Percentiles rank a stretch among this genome's conserved stretches.
These are phyloP conservation scores for Nylanderia fulva DNA, from an alignment of 1,140 invertebrate genomes.

Conservation along the genomic window DNA sequence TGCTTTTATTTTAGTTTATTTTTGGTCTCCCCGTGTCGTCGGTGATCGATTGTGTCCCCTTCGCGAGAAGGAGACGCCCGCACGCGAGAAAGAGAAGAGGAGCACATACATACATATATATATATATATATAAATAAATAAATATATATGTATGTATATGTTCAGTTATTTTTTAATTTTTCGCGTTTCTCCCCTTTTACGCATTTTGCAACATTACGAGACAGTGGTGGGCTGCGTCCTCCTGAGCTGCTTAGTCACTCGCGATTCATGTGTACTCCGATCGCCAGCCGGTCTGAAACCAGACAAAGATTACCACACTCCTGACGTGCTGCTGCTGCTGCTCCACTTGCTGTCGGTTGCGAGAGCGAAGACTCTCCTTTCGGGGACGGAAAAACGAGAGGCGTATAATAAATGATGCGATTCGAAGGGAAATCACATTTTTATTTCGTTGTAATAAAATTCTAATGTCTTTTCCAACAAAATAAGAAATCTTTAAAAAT, in stretches of 20 bases:
- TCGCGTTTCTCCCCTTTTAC: conserved; percentile 41
- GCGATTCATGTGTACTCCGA: conserved; percentile 86
- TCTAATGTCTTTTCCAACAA: too few species aligned
- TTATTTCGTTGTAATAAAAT: too few species aligned
- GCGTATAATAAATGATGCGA: too few species aligned
- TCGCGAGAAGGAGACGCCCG: neutral
- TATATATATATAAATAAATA: too few species aligned
- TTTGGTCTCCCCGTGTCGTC: conserved; percentile 3
- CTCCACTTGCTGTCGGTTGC: conserved; percentile 29
- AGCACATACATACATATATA: conserved; percentile 29
- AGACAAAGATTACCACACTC: conserved; percentile 64
- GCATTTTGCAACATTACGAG: conserved; percentile 73
- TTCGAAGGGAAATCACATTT: too few species aligned
- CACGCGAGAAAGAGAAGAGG: conserved; percentile 66
- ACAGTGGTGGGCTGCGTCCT: conserved; percentile 82
- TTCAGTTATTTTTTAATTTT: neutral
- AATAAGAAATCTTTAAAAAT: neutral
- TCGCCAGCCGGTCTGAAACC: conserved; percentile 86
- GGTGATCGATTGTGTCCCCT: conserved; percentile 50
- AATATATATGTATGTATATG: too few species aligned
- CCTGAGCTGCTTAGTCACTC: conserved; percentile 77
- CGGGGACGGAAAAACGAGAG: neutral
- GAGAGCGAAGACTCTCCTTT: conserved; percentile 20
- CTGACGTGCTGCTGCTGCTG: conserved; percentile 21
- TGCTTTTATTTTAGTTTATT: too few species aligned